Base-by-base conservation (phyloP, 2,113 vertebrate species). In the Pterocles gutturalis region DNA sequence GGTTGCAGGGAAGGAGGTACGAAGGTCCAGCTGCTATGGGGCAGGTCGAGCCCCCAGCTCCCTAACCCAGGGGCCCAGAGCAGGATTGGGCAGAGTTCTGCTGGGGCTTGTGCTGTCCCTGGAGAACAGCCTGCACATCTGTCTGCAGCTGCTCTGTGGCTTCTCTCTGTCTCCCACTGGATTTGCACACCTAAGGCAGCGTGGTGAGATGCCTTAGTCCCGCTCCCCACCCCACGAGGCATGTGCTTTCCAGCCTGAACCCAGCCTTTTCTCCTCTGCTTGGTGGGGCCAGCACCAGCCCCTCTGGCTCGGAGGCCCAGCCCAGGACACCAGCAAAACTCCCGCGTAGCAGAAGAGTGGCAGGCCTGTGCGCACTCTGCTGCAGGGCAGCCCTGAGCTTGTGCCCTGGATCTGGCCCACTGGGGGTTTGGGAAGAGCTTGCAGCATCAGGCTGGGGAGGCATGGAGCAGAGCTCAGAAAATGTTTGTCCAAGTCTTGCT, bases 161-260 rank as follows among this genome's bases (percentile, higher is more conserved):
- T 82, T 77, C 9, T 76, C 17, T 46, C 10, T 67, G 29, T 5
- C 9, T 38, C 11, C 55, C 1, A 1, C 33, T 55, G 60, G 20
- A 82, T 94, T 81, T 89, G 43, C 38, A 33, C 48, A 36, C 46
- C 55, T 64, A 43, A 71, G 34, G 65, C 87, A 84, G 36, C 1
- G 0, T 71, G 58, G 65, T 5, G 11, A 81, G 55, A 64, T 81
- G 72, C 69, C 31, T 72, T 29, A 28, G 65, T 84, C 87, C 72
- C 0, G 1, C 62, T 90, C 55, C 46, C 20, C 0, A 0, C 19
- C 21, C 38, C 1, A 1, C 57, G 43, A 67, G 21, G 54, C 13
- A 10, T 12, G 13, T 0, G 3, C 55, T 79, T 78, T 43, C 48
- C 36, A n/a, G 60, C 76, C 72, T 0, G 0, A 75, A 58, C 45